These are phyloP conservation scores for Huso huso DNA, from an alignment of 2,797 vertebrate genomes.

Conservation along the genomic window DNA sequence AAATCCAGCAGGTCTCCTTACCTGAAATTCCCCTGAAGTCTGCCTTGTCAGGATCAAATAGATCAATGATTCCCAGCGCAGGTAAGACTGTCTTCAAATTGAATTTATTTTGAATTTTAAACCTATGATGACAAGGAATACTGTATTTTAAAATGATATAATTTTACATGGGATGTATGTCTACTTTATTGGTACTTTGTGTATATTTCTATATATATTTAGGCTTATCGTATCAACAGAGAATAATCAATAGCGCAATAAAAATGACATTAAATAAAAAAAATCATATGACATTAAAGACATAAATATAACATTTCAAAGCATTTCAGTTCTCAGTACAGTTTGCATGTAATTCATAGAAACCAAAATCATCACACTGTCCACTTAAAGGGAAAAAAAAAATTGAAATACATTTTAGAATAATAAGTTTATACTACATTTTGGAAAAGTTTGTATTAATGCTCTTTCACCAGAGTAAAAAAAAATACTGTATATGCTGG, in stretches of 20 bases:
- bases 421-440: too few relatives aligned
- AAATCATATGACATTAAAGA: slow-evolving; percentile 12
- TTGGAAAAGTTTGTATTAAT: too few relatives aligned
- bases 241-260: too few relatives aligned
- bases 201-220: too few relatives aligned
- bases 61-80: slow-evolving; percentile 72
- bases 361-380: not conserved
- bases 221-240: too few relatives aligned
- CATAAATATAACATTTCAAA: not conserved
- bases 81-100: slow-evolving; percentile 71
- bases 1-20: slow-evolving; percentile 35
- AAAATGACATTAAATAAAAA: not conserved
- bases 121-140: slow-evolving; percentile 54
- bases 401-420: too few relatives aligned
- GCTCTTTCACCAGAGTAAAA: too few relatives aligned
- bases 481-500: too few relatives aligned
- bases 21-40: slow-evolving; percentile 86
- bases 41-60: slow-evolving; percentile 69
- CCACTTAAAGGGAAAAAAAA: too few relatives aligned
- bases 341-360: not conserved
- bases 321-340: not conserved
- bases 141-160: too few relatives aligned
- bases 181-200: too few relatives aligned
- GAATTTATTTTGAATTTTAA: slow-evolving; percentile 75
- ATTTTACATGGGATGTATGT: too few relatives aligned